Base-by-base conservation (phyloP, 2,888 invertebrate species). In the Eretmocerus hayati region DNA sequence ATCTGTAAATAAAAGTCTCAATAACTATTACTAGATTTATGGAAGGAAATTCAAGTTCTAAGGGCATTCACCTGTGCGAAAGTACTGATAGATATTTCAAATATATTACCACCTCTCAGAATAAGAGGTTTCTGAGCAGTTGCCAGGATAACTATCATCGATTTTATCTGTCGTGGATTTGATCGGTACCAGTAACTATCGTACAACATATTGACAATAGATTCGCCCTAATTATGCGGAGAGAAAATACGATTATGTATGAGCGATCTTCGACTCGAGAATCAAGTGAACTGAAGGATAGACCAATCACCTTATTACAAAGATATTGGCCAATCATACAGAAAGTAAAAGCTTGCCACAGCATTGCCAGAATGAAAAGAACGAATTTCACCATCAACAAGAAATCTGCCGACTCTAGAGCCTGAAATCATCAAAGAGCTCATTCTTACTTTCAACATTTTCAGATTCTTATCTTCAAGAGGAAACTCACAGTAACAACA, bases 251-350 rank as follows among this genome's bases (percentile, higher is more conserved):
- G 22, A 21, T 20, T n/a, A 3, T 20, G 11, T 8, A 4, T 13
- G 8, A 5, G 4, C 2, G 37, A n/a, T n/a, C n/a, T n/a, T n/a
- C n/a, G n/a, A n/a, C n/a, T n/a, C n/a, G n/a, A n/a, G n/a, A n/a
- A n/a, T n/a, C n/a, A 19, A 9, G 19, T 26, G 26, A 26, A n/a
- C n/a, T n/a, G n/a, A n/a, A n/a, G n/a, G n/a, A n/a, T n/a, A n/a
- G n/a, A n/a, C n/a, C n/a, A n/a, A n/a, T n/a, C 23, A 61, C 62
- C 54, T 60, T 57, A 5, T 38, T 36, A n/a, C 41, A 54, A 16
- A 62, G 49, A 48, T 62, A 58, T 43, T 62, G 62, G 4, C 62
- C 59, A 18, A 50, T 55, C 13, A 55, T 55, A 13, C 62, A 62
- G 13, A 55, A 58, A 31, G 59, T 38, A 19, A 59, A 58, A 6